phyloP scores from a whole-genome alignment of 2,797 vertebrate species.

The Varecia variegata region DNA sequence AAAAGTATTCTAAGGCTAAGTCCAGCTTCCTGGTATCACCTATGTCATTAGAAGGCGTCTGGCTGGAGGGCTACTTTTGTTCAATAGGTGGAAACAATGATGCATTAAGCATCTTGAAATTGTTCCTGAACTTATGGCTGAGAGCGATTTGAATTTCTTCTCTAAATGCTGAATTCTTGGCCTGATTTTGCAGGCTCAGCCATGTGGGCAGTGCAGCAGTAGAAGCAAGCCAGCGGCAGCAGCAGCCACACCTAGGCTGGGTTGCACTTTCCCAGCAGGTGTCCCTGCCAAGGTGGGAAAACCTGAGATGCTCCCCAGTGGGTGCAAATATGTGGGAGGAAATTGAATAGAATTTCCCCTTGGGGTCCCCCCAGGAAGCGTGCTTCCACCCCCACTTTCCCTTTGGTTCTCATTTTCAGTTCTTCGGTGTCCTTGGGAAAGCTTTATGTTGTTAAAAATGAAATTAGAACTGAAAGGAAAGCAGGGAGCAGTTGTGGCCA shows the following conservation, averaged over 20 bases:
- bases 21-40: not conserved
- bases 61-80: not conserved
- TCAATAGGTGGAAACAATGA: not conserved
- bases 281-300: conserved; percentile 23
- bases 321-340: conserved; percentile 46
- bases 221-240: not conserved
- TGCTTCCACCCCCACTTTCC: not conserved
- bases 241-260: not conserved
- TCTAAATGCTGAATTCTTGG: not conserved
- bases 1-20: not conserved
- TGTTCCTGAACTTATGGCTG: not conserved
- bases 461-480: conserved; percentile 51
- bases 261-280: conserved; percentile 14
- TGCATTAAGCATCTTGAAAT: not conserved
- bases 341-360: not conserved
- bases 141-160: not conserved
- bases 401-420: conserved; percentile 67
- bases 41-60: not conserved
- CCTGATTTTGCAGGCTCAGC: not conserved
- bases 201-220: rapidly evolving
- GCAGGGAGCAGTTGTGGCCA: conserved; percentile 51
- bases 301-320: not conserved
- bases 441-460: conserved; percentile 55
- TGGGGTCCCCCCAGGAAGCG: not conserved
- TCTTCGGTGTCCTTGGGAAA: conserved; percentile 63